Conservation (phyloP, 2,888 invertebrate species). For the Protonemura montana region DNA sequence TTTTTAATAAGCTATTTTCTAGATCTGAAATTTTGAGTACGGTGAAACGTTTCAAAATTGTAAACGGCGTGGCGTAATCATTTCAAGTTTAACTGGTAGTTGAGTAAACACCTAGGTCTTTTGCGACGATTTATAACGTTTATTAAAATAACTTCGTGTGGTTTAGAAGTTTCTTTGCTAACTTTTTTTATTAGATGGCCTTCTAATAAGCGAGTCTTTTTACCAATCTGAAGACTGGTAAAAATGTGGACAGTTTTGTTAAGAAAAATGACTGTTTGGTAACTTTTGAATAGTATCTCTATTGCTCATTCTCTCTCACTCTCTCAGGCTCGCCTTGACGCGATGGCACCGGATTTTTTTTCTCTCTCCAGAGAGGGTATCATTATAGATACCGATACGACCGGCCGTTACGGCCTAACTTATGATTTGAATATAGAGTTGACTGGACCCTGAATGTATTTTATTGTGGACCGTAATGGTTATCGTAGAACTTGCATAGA, state of each 20-base stretch:
- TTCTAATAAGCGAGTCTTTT: not conserved
- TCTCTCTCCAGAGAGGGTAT: not conserved
- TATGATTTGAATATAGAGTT: constrained; percentile 12
- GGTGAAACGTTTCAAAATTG: not conserved
- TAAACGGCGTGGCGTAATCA: not conserved
- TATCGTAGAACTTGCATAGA: not conserved
- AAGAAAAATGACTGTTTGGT: constrained; percentile 7
- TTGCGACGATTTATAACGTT: not conserved
- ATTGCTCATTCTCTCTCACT: no score
- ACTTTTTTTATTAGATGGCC: not conserved
- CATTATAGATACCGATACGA: not conserved
- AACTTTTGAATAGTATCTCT: not conserved
- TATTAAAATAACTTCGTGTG: not conserved
- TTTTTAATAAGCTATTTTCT: not conserved
- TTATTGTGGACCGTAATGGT: constrained; percentile 7
- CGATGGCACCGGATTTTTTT: not conserved
- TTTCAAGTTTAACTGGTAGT: not conserved
- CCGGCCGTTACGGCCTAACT: not conserved
- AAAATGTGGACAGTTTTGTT: not conserved
- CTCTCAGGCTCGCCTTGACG: not conserved
- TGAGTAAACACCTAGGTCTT: not conserved
- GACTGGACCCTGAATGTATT: constrained; percentile 4
- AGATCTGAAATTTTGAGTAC: not conserved
- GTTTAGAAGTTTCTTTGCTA: not conserved
- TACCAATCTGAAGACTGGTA: not conserved